These are phyloP conservation scores for Corythaeola cristata DNA, from an alignment of 2,113 vertebrate genomes.

Conservation along the genomic window DNA sequence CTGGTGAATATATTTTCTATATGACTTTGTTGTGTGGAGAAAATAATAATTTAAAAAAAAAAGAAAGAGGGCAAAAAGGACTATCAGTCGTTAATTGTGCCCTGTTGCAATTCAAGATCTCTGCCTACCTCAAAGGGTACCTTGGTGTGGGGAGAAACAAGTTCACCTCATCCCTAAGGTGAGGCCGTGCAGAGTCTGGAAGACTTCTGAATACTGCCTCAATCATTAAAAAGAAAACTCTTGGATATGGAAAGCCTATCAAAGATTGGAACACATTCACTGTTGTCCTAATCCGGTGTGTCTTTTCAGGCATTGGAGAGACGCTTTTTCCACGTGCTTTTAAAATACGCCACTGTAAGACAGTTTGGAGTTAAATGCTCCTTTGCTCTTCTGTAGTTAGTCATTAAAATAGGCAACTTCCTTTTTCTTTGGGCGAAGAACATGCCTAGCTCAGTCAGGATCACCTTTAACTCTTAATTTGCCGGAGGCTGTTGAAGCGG, in stretches of 20 bases:
- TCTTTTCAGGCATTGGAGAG: neutral
- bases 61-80: too few relatives aligned
- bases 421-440: neutral
- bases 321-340: neutral
- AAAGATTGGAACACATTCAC: neutral
- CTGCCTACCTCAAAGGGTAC: too few relatives aligned
- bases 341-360: neutral
- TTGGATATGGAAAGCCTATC: rapidly evolving
- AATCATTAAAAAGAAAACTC: neutral
- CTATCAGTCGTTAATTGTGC: too few relatives aligned
- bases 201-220: neutral
- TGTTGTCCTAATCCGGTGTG: neutral
- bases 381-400: neutral
- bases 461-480: neutral
- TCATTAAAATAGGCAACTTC: neutral
- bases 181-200: neutral
- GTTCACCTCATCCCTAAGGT: too few relatives aligned
- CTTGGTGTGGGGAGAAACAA: too few relatives aligned
- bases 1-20: neutral
- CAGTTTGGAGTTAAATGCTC: neutral
- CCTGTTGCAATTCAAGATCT: too few relatives aligned
- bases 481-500: neutral
- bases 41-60: neutral
- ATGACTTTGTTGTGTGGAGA: neutral
- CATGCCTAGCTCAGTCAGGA: neutral